Evolutionary conservation across 2,888 invertebrate species (phyloP).

Genomic region (Disparrhopalites patrizii): DNA sequence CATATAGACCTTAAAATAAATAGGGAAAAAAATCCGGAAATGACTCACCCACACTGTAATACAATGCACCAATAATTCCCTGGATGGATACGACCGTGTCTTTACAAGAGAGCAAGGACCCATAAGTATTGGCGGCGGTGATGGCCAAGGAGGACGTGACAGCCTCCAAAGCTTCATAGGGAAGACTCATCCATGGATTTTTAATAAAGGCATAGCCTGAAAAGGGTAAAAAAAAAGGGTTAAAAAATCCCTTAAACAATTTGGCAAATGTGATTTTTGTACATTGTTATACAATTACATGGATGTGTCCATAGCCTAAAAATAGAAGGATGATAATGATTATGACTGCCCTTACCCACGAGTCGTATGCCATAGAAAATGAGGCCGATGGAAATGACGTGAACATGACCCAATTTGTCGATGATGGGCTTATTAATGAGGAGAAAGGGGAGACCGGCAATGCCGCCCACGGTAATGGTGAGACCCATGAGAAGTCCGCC

Average conservation of each 20-base stretch:
- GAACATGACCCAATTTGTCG: conserved; percentile 67
- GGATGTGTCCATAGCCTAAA: too few relatives aligned
- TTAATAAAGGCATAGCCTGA: conserved; percentile 35
- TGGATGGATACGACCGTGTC: conserved; percentile 47
- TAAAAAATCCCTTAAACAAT: too few relatives aligned
- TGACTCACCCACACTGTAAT: conserved; percentile 48
- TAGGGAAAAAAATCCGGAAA: neutral
- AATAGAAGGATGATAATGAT: conserved; percentile 6
- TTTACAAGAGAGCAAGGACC: conserved; percentile 34
- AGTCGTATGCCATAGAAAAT: conserved; percentile 69
- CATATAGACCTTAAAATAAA: neutral
- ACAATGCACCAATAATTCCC: conserved; percentile 45
- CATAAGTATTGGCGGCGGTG: conserved; percentile 44
- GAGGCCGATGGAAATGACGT: conserved; percentile 71
- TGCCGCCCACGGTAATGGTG: conserved; percentile 71
- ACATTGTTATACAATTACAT: too few relatives aligned
- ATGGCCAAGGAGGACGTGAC: conserved; percentile 45
- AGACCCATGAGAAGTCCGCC: conserved; percentile 74
- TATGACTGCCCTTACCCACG: conserved; percentile 61
- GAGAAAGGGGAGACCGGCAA: conserved; percentile 68
- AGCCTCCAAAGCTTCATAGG: conserved; percentile 45
- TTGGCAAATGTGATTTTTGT: too few relatives aligned
- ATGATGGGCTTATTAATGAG: conserved; percentile 72
- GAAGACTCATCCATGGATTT: conserved; percentile 38
- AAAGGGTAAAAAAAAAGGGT: neutral